Evolutionary conservation across 2,888 invertebrate genomes (phyloP).

Genomic region (Ephialtes manifestator): DNA sequence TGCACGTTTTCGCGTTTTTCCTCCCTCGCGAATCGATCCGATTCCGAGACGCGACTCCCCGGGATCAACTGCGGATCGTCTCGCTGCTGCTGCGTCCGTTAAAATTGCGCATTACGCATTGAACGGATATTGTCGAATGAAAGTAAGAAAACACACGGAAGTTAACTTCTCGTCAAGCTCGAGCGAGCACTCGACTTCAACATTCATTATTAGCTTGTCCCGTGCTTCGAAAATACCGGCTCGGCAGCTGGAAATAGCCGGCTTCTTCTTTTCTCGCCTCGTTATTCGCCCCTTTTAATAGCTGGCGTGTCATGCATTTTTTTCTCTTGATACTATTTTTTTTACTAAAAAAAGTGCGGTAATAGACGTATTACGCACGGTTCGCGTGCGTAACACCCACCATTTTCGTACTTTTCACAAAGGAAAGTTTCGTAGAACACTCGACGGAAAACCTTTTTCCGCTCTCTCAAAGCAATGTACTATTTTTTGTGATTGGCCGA

Average conservation of each 20-base stretch:
- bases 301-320: too few species aligned
- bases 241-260: not conserved
- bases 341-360: too few species aligned
- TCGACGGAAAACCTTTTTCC: too few species aligned
- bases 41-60: not conserved
- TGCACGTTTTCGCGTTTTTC: slow-evolving; percentile 1
- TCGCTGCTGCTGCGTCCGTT: too few species aligned
- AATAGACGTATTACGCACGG: too few species aligned
- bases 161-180: not conserved
- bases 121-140: too few species aligned
- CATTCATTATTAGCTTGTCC: not conserved
- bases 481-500: not conserved
- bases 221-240: not conserved
- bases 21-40: not conserved
- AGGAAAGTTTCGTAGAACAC: too few species aligned
- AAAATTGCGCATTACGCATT: not conserved
- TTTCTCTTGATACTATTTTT: not conserved
- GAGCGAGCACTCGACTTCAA: not conserved
- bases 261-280: not conserved
- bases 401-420: too few species aligned
- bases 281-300: not conserved
- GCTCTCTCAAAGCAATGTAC: not conserved
- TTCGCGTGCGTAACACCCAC: too few species aligned
- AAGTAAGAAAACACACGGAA: not conserved
- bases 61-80: not conserved